Percentiles rank a stretch among this genome's conserved stretches.
phyloP scores from a whole-genome alignment of 1,140 invertebrate genomes.

The Asobara japonica region DNA sequence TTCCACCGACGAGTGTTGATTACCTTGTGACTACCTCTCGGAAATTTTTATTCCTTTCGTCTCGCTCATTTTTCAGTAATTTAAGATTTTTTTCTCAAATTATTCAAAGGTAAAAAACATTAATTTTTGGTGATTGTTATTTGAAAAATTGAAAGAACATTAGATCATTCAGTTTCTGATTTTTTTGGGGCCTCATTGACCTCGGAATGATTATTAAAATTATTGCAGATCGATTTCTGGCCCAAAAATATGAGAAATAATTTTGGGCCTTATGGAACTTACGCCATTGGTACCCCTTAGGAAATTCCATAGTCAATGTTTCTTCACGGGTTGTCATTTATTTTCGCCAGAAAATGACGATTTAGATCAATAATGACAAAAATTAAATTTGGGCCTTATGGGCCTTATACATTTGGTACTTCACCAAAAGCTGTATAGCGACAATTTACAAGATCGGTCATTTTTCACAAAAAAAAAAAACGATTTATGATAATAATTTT shows the following conservation, averaged over 20 bases:
- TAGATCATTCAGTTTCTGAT: not conserved
- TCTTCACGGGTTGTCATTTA: too few relatives aligned
- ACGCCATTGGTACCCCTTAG: too few relatives aligned
- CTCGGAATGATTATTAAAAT: too few relatives aligned
- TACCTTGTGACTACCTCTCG: slow-evolving; percentile 1
- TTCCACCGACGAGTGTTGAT: not conserved
- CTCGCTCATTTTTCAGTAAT: not conserved
- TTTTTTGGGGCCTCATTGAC: too few relatives aligned
- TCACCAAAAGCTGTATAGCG: not conserved
- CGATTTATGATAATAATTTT: not conserved
- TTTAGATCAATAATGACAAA: too few relatives aligned
- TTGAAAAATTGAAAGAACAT: not conserved
- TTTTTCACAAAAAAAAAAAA: not conserved
- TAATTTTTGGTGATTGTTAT: too few relatives aligned
- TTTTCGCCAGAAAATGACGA: too few relatives aligned
- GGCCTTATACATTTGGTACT: not conserved
- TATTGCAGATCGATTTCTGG: too few relatives aligned
- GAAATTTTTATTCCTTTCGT: not conserved
- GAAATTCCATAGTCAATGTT: too few relatives aligned
- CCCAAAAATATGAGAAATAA: not conserved
- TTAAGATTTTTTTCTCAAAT: too few relatives aligned
- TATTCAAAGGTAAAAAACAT: too few relatives aligned
- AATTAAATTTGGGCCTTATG: not conserved
- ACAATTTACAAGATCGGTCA: not conserved
- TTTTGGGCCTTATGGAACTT: not conserved